phyloP scores from a whole-genome alignment of 1,140 invertebrate genomes.

The Zaprionus camerounensis region DNA sequence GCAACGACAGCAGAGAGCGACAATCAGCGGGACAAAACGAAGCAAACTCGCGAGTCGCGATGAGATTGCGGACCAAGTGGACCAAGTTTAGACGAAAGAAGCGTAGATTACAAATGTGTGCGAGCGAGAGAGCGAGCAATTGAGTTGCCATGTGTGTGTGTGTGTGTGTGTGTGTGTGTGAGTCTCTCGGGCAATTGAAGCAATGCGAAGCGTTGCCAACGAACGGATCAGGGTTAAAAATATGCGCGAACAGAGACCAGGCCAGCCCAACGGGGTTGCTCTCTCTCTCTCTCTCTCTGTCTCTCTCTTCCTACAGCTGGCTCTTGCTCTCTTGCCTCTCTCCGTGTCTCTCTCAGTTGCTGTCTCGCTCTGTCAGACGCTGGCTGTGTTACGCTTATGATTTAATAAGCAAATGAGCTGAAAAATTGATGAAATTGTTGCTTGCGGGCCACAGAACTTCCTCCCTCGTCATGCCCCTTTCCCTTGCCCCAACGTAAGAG shows the following conservation, averaged over 20 bases:
- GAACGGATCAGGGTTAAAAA: constrained; percentile 70
- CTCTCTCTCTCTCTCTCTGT: constrained; percentile 36
- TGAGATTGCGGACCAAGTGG: constrained; percentile 53
- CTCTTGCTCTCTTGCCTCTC: neutral
- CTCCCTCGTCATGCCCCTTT: neutral
- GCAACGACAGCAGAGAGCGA: constrained; percentile 23
- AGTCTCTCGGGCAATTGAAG: constrained; percentile 54
- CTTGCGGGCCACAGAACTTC: constrained; percentile 12
- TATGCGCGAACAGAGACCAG: constrained; percentile 42
- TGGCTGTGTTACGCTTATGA: constrained; percentile 72
- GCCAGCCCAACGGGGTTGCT: constrained; percentile 59
- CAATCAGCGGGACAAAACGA: constrained; percentile 53
- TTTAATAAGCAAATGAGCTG: constrained; percentile 82
- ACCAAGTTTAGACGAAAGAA: constrained; percentile 76
- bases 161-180: constrained; percentile 10
- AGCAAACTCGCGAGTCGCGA: constrained; percentile 15
- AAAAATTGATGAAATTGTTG: constrained; percentile 76
- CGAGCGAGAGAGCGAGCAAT: constrained; percentile 14
- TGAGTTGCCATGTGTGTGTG: constrained; percentile 5
- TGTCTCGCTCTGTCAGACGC: constrained; percentile 3
- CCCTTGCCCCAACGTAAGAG: neutral
- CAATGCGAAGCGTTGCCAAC: constrained; percentile 36
- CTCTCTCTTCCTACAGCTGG: neutral
- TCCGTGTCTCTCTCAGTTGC: constrained; percentile 2
- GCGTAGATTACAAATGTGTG: constrained; percentile 39